These are phyloP conservation scores for Sula dactylatra DNA, from an alignment of 2,113 vertebrate genomes.

Conservation along the genomic window DNA sequence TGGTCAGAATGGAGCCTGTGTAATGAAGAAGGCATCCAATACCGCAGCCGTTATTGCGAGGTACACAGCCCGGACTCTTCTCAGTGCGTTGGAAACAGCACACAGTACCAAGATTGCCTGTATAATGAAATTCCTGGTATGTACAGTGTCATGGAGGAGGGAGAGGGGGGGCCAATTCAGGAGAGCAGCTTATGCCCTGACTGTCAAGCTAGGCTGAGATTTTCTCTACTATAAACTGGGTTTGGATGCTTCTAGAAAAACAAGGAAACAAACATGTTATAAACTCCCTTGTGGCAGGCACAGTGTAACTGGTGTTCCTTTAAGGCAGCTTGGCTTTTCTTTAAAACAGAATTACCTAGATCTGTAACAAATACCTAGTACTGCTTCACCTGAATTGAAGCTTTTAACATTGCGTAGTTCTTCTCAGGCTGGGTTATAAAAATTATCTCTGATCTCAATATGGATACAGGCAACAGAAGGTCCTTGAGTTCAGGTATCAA, in stretches of 20 bases:
- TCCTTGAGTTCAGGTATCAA: not conserved
- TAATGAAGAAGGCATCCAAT: constrained; percentile 85
- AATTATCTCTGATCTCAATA: not conserved
- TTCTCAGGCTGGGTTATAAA: not conserved
- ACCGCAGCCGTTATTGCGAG: constrained; percentile 83
- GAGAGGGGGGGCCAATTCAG: not conserved
- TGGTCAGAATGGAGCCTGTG: constrained; percentile 95
- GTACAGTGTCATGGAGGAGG: not conserved
- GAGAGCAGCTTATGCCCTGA: not conserved
- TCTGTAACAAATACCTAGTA: not conserved
- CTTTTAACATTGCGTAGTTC: not conserved
- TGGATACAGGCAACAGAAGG: not conserved
- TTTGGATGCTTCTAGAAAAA: not conserved
- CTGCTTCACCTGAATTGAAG: not conserved
- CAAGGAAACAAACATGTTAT: not conserved
- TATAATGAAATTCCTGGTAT: constrained; percentile 92
- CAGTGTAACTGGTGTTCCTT: not conserved
- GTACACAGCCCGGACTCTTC: constrained; percentile 72
- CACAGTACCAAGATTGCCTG: constrained; percentile 87
- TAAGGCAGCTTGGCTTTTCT: not conserved
- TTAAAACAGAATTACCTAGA: not conserved
- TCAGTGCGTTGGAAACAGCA: constrained; percentile 88
- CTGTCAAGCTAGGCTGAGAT: not conserved
- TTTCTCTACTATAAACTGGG: not conserved
- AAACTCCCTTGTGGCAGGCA: not conserved